phyloP scores from a whole-genome alignment of 2,113 vertebrate species.

The Apodemus sylvaticus region DNA sequence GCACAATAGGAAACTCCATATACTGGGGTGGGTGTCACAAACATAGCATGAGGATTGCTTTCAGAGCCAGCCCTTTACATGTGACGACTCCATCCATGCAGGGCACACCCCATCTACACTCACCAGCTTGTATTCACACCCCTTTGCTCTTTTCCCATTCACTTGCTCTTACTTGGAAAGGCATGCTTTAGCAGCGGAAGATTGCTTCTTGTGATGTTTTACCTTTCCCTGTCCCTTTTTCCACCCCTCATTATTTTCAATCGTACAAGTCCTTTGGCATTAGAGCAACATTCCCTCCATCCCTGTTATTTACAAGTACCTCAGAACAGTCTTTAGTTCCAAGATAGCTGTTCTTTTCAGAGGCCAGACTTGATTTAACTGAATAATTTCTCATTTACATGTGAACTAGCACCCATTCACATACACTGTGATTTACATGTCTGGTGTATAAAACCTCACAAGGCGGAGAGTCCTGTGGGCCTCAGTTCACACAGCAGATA shows the following conservation, averaged over 20 bases:
- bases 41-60: slow-evolving; percentile 30
- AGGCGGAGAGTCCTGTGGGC: not conserved
- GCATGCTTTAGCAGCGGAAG: slow-evolving; percentile 50
- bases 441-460: slow-evolving; percentile 43
- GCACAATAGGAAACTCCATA: not conserved
- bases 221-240: not conserved
- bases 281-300: slow-evolving; percentile 14
- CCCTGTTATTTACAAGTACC: slow-evolving; percentile 56
- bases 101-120: not conserved
- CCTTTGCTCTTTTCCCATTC: slow-evolving; percentile 60
- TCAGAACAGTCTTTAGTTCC: slow-evolving; percentile 56
- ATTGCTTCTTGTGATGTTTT: slow-evolving; percentile 71
- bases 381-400: slow-evolving; percentile 74
- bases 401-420: slow-evolving; percentile 65
- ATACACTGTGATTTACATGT: slow-evolving; percentile 66
- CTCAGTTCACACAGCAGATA: slow-evolving; percentile 36
- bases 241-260: slow-evolving; percentile 62
- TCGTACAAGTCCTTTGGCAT: slow-evolving; percentile 55
- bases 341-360: slow-evolving; percentile 63
- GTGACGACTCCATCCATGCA: slow-evolving; percentile 46
- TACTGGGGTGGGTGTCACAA: slow-evolving; percentile 32
- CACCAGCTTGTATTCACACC: not conserved
- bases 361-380: slow-evolving; percentile 51
- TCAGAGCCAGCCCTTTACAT: slow-evolving; percentile 61
- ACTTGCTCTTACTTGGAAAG: slow-evolving; percentile 66